Conservation (phyloP, 1,140 invertebrate genomes). For the Scaptomyza graminum region DNA sequence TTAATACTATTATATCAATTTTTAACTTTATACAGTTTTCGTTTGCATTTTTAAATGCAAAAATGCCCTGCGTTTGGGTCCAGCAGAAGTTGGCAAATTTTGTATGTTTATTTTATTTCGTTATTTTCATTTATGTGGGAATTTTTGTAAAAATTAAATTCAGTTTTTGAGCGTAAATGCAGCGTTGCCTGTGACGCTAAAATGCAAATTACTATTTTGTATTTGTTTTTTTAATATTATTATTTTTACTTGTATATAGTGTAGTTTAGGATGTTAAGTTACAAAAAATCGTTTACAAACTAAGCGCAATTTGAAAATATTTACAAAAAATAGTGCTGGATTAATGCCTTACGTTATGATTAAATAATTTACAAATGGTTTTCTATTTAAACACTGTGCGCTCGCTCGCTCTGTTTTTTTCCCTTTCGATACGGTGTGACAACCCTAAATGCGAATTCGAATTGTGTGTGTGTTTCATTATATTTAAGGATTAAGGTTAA, state of each 20-base stretch:
- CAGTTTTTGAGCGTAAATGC: slow-evolving; percentile 80
- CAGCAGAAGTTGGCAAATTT: slow-evolving; percentile 65
- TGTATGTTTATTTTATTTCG: slow-evolving; percentile 13
- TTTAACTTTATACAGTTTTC: slow-evolving; percentile 74
- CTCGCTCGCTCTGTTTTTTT: slow-evolving; percentile 47
- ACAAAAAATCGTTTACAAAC: slow-evolving; percentile 55
- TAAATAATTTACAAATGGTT: slow-evolving; percentile 80
- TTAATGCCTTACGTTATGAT: slow-evolving; percentile 70
- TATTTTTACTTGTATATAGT: slow-evolving; percentile 35
- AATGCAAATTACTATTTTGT: slow-evolving; percentile 66
- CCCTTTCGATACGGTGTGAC: slow-evolving; percentile 67
- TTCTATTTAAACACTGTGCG: slow-evolving; percentile 55
- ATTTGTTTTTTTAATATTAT: slow-evolving; percentile 11
- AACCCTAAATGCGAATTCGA: slow-evolving; percentile 63
- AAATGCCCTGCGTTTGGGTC: slow-evolving; percentile 58
- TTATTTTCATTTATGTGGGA: slow-evolving; percentile 38
- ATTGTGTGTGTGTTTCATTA: slow-evolving; percentile 49
- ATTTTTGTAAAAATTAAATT: slow-evolving; percentile 77
- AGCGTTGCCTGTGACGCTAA: slow-evolving; percentile 66
- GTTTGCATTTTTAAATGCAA: slow-evolving; percentile 69
- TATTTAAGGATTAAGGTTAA: slow-evolving; percentile 75
- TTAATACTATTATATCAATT: slow-evolving; percentile 71
- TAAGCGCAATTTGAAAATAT: slow-evolving; percentile 72
- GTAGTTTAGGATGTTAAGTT: slow-evolving; percentile 47
- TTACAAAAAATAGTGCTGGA: slow-evolving; percentile 72